These are phyloP conservation scores for Petromus typicus DNA, from an alignment of 2,113 vertebrate genomes.

Conservation along the genomic window DNA sequence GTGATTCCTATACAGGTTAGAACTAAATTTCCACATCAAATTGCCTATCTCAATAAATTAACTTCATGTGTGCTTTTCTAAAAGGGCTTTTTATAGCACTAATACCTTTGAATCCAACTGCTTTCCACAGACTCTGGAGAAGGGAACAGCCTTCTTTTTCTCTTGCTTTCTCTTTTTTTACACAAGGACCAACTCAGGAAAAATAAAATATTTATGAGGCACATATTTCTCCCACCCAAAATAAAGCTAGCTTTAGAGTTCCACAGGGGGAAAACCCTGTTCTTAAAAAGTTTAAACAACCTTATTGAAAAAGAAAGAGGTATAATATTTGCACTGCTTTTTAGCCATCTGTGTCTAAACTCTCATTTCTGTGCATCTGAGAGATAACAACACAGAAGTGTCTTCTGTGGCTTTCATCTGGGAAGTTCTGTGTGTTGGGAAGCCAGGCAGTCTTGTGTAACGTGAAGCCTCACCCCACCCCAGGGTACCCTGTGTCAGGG, in stretches of 20 bases:
- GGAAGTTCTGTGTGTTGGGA: background rate
- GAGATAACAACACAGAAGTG: background rate
- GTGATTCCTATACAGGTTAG: constrained; percentile 61
- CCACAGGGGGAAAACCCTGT: background rate
- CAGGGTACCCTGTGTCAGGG: background rate
- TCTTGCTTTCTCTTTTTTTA: background rate
- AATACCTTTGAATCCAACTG: constrained; percentile 66
- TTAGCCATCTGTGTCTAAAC: background rate
- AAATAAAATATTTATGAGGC: constrained; percentile 76
- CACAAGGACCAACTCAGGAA: constrained; percentile 71
- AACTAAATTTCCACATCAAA: constrained; percentile 65
- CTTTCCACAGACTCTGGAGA: constrained; percentile 51
- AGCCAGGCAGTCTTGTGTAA: background rate
- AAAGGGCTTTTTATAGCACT: constrained; percentile 72
- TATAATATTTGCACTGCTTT: background rate
- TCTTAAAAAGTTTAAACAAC: constrained; percentile 52
- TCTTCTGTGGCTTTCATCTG: constrained; percentile 1
- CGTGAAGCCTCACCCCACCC: background rate
- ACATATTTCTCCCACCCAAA: constrained; percentile 71
- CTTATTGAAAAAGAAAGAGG: constrained; percentile 14
- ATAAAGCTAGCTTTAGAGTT: constrained; percentile 73
- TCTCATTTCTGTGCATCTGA: background rate
- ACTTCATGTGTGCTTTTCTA: constrained; percentile 72
- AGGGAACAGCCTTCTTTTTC: background rate
- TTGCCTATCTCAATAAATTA: constrained; percentile 73